Percentiles rank a stretch among this genome's conserved stretches.
These are phyloP conservation scores for Ochropacha duplaris DNA, from an alignment of 2,888 invertebrate genomes.

Conservation along the genomic window DNA sequence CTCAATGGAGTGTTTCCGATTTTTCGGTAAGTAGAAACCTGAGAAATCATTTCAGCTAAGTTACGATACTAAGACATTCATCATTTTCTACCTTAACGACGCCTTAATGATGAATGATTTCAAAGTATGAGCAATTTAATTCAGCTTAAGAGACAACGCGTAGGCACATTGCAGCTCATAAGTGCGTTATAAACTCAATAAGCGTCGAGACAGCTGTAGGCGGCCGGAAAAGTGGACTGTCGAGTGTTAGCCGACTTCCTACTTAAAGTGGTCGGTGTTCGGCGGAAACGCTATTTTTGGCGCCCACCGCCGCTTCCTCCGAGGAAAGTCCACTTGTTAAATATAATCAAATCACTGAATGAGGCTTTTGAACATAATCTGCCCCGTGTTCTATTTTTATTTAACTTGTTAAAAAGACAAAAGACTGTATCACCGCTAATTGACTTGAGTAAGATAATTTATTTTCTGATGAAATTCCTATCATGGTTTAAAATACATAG, in stretches of 20 bases:
- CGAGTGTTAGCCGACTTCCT: conserved; percentile 76
- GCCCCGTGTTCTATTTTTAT: conserved; percentile 16
- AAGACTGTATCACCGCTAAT: not conserved
- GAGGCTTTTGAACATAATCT: conserved; percentile 39
- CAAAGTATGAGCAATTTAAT: conserved; percentile 76
- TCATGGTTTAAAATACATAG: not conserved
- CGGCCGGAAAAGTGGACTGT: conserved; percentile 75
- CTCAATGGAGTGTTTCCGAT: not conserved
- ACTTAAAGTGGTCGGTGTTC: conserved; percentile 71
- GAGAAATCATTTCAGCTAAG: not conserved
- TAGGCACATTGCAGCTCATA: conserved; percentile 74
- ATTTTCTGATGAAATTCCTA: not conserved
- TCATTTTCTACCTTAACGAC: conserved; percentile 32
- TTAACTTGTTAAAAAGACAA: conserved; percentile 19
- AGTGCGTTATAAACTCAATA: conserved; percentile 80
- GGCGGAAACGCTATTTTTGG: conserved; percentile 82
- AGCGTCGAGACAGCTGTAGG: conserved; percentile 76
- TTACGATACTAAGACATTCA: not conserved
- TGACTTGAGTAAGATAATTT: not conserved
- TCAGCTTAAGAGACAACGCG: conserved; percentile 71
- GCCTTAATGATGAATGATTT: conserved; percentile 59
- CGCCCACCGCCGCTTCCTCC: conserved; percentile 76
- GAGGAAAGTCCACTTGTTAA: conserved; percentile 72
- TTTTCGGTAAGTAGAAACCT: no score
- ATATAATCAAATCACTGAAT: conserved; percentile 56